phyloP scores from a whole-genome alignment of 1,140 invertebrate species.

The Bombus difficillimus region DNA sequence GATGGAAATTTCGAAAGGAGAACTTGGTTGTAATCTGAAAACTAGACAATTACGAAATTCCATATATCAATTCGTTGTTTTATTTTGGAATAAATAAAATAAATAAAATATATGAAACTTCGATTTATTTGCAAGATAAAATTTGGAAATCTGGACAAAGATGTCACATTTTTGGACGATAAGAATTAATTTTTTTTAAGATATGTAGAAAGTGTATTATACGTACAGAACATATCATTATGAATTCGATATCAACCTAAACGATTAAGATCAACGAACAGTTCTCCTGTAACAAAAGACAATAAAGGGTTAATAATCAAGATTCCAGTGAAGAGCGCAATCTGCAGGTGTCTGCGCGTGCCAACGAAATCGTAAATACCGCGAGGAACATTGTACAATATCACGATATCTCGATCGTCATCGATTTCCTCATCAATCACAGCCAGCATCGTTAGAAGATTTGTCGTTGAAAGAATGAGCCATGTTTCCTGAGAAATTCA shows the following conservation, averaged over 20 bases:
- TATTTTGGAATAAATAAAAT: neutral
- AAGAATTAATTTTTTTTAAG: neutral
- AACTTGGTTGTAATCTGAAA: neutral
- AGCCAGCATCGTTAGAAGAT: too few species aligned
- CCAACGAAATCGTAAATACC: constrained; percentile 64
- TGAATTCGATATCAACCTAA: neutral
- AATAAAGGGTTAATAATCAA: constrained; percentile 4
- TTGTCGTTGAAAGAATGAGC: neutral
- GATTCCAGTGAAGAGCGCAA: constrained; percentile 27
- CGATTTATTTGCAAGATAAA: neutral
- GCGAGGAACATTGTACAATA: constrained; percentile 26
- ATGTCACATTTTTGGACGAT: too few species aligned
- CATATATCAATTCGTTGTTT: neutral
- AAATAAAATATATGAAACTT: too few species aligned
- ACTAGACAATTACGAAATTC: too few species aligned
- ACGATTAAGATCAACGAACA: neutral
- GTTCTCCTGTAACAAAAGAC: neutral
- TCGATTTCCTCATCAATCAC: neutral
- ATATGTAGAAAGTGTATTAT: neutral
- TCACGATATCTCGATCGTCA: constrained; percentile 10
- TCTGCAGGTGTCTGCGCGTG: constrained; percentile 57
- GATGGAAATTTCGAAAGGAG: neutral
- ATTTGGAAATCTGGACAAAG: neutral
- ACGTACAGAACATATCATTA: neutral
- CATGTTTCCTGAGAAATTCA: neutral